A percentile compares a stretch with the other conserved stretches of the same genome.
phyloP scores from a whole-genome alignment of 2,888 invertebrate genomes.

The Yponomeuta evonymella region DNA sequence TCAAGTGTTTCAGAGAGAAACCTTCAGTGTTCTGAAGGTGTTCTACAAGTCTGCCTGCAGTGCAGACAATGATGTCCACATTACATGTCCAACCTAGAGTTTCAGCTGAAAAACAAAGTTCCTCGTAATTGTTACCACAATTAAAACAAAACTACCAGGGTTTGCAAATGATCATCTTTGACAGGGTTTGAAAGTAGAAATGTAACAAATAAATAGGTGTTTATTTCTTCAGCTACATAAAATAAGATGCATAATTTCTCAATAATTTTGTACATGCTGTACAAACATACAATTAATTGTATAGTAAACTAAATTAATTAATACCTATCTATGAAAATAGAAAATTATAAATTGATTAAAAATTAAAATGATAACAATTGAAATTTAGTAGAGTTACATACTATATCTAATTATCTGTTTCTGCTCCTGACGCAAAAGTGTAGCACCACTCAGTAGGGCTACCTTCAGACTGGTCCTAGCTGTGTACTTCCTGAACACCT shows the following conservation, averaged over 20 bases:
- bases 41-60: constrained; percentile 94
- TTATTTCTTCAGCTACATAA: too few relatives aligned
- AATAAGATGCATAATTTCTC: too few relatives aligned
- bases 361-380: constrained; percentile 20
- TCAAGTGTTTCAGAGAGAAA: constrained; percentile 81
- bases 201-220: neutral
- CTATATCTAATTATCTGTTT: constrained; percentile 74
- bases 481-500: constrained; percentile 85
- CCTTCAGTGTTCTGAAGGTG: constrained; percentile 91
- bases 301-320: too few relatives aligned
- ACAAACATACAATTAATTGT: too few relatives aligned
- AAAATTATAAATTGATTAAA: too few relatives aligned
- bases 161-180: too few relatives aligned
- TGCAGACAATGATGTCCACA: constrained; percentile 92
- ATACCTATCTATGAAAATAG: too few relatives aligned
- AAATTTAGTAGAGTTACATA: constrained; percentile 32
- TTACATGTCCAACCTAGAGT: constrained; percentile 75
- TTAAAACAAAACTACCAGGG: neutral
- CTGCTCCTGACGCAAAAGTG: constrained; percentile 81
- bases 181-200: too few relatives aligned
- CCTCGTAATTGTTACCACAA: neutral
- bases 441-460: constrained; percentile 81
- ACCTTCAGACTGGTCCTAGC: constrained; percentile 82
- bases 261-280: too few relatives aligned
- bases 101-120: constrained; percentile 62